Evolutionary conservation across 2,888 invertebrate species (phyloP), one percentile per base, ranked within the genome.

Genomic region (Apotomis turbidana): DNA sequence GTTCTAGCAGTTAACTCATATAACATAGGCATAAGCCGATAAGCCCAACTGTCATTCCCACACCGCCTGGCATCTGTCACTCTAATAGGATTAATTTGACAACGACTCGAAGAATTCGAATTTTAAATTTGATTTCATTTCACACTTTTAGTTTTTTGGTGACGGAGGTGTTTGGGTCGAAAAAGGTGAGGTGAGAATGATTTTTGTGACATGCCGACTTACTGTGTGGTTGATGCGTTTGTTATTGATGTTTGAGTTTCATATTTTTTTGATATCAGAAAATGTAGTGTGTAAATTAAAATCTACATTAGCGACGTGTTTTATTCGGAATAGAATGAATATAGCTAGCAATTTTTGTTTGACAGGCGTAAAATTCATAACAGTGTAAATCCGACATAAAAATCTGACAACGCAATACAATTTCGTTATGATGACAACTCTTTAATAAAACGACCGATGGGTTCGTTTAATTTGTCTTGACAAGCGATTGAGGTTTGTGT

Each of bases 41-140:
- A 72, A 44, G 68, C 78, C 81, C 78, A 78, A 81, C 67, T 77
- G 76, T 80, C 79, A 76, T 78, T 78, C 77, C 74, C 74, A 69
- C 70, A 71, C 64, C 64, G 52, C 74, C 78, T 77, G 81, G 84
- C 84, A 82, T 80, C 79, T 83, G 86, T 87, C 86, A 85, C 74
- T 71, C 71, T 87, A 88, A 88, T 89, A 89, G 86, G 90, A 90
- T 91, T 90, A 89, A 80, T 83, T 80, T 85, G 83, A 85, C 79
- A 79, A 76, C 76, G 75, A 76, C 76, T 76, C 77, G 75, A 77
- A 77, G 78, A 84, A 84, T 83, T 85, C 74, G 70, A 82, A 81
- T 80, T 82, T 81, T 71, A 69, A 75, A 80, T 78, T 77, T 76
- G 66, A 71, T 72, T 63, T 77, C 76, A 74, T 77, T 80, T 79